These are phyloP conservation scores for Drosophila murphyi DNA, from an alignment of 1,140 invertebrate genomes.

Conservation along the genomic window DNA sequence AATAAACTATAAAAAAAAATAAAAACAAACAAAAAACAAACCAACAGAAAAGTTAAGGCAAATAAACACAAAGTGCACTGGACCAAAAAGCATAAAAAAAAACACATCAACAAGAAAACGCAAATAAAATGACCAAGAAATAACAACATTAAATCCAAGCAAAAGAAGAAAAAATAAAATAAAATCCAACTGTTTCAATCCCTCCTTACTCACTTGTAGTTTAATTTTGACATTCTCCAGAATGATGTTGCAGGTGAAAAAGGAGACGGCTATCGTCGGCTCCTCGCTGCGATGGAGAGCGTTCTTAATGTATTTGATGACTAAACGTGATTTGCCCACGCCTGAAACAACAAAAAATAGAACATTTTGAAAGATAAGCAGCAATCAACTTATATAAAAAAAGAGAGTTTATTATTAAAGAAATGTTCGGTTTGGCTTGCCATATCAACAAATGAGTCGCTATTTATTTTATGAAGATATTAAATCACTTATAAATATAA, in stretches of 20 bases:
- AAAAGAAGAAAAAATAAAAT: constrained; percentile 32
- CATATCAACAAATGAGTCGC: no score
- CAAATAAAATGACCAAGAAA: constrained; percentile 63
- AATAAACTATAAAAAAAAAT: constrained; percentile 79
- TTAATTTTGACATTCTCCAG: constrained; percentile 89
- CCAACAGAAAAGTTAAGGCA: constrained; percentile 37
- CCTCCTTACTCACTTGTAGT: constrained; percentile 87
- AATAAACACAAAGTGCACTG: constrained; percentile 75
- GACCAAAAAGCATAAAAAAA: constrained; percentile 66
- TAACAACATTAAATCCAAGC: constrained; percentile 38
- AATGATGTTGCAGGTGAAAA: constrained; percentile 93
- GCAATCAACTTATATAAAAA: no score
- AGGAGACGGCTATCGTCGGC: constrained; percentile 95
- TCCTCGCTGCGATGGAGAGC: constrained; percentile 89
- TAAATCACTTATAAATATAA: no score
- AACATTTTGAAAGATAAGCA: no score
- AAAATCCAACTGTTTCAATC: constrained; percentile 21
- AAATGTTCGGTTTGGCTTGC: no score
- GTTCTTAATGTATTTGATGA: constrained; percentile 92
- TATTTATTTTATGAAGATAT: no score
- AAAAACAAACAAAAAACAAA: neutral
- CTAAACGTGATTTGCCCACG: constrained; percentile 94
- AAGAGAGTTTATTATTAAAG: no score
- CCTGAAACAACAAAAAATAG: constrained; percentile 86
- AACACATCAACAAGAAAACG: constrained; percentile 31